Percentiles rank a stretch among this genome's conserved stretches.
Evolutionary conservation across 2,797 vertebrate genomes (phyloP).

Genomic region (Ctenopoma kingsleyae): DNA sequence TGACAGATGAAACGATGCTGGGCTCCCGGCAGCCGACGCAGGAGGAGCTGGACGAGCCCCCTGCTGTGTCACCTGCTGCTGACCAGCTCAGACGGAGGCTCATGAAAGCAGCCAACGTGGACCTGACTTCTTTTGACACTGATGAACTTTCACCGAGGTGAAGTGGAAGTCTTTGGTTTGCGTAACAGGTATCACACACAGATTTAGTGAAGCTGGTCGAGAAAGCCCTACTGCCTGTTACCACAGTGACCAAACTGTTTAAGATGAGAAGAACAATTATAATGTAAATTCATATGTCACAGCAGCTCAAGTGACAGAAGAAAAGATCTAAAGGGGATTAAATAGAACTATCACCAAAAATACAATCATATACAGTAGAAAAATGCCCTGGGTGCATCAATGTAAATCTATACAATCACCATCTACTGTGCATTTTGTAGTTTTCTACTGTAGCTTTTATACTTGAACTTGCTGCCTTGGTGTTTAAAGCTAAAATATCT

Average conservation of each 20-base stretch:
- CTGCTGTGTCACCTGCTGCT: conserved; percentile 23
- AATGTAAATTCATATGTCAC: too few relatives aligned
- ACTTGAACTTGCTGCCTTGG: too few relatives aligned
- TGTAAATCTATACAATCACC: too few relatives aligned
- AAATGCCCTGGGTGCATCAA: too few relatives aligned
- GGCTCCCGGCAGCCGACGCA: conserved; percentile 83
- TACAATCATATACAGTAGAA: too few relatives aligned
- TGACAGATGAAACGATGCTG: conserved; percentile 86
- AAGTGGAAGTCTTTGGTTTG: background rate
- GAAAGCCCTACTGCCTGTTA: too few relatives aligned
- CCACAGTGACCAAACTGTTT: too few relatives aligned
- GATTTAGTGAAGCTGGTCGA: background rate
- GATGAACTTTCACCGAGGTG: conserved; percentile 73
- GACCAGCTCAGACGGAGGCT: conserved; percentile 72
- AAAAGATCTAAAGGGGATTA: too few relatives aligned
- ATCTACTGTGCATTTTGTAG: too few relatives aligned
- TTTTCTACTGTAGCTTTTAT: background rate
- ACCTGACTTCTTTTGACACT: conserved; percentile 74
- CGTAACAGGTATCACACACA: background rate
- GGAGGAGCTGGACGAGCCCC: conserved; percentile 82
- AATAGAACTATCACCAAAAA: too few relatives aligned
- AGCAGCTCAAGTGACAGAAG: too few relatives aligned
- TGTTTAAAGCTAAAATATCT: conserved; percentile 1
- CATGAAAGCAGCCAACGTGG: conserved; percentile 76
- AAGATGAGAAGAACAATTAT: too few relatives aligned